phyloP scores from a whole-genome alignment of 2,888 invertebrate genomes.

The Steromphala cineraria region DNA sequence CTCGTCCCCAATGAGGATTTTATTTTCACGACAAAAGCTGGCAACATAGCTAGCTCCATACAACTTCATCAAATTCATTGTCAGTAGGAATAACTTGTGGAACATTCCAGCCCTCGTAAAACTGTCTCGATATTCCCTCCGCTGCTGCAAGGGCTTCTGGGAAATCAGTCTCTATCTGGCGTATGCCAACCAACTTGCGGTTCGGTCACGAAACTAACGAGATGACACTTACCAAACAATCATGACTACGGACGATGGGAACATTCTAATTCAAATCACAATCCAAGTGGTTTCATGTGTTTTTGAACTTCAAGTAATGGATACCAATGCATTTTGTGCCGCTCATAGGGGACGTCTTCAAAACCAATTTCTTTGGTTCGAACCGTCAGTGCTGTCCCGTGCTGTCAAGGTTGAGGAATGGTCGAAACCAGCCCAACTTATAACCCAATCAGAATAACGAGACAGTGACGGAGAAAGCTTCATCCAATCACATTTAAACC shows the following conservation, averaged over 20 bases:
- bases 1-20: not conserved
- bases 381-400: too few species aligned
- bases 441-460: not conserved
- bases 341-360: too few species aligned
- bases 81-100: not conserved
- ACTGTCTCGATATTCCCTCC: not conserved
- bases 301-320: not conserved
- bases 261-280: constrained; percentile 6
- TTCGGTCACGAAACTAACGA: not conserved
- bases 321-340: not conserved
- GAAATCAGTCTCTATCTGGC: not conserved
- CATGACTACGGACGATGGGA: not conserved
- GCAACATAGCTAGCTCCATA: not conserved
- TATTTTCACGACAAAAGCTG: constrained; percentile 4
- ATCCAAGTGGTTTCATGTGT: not conserved
- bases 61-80: not conserved
- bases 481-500: constrained; percentile 27
- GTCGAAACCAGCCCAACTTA: not conserved
- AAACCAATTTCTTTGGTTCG: too few species aligned
- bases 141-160: not conserved
- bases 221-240: not conserved
- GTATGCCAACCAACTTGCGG: not conserved
- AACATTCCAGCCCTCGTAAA: constrained; percentile 6
- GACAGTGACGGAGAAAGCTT: not conserved
- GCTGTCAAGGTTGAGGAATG: too few species aligned